Evolutionary conservation across 2,113 vertebrate species (phyloP).

Genomic region (Plectropomus leopardus): DNA sequence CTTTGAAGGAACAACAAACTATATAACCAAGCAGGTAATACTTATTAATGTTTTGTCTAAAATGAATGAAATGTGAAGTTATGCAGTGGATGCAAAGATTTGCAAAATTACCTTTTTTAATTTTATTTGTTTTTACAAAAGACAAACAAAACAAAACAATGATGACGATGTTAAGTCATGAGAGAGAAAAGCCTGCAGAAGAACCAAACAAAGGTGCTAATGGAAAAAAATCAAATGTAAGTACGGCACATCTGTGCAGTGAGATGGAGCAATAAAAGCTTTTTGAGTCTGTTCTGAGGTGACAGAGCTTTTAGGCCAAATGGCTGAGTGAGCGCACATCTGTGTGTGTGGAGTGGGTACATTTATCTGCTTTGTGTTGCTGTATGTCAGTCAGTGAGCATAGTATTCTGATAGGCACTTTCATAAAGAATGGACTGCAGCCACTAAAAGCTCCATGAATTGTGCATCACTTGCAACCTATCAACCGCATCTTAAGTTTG

Average conservation of each 20-base stretch:
- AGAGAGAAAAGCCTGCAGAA: not conserved
- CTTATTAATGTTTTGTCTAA: not conserved
- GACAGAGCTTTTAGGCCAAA: constrained; percentile 60
- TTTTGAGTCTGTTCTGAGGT: constrained; percentile 49
- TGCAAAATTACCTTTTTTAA: no score
- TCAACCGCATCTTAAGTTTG: no score
- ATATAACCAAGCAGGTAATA: no score
- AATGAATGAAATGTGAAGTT: not conserved
- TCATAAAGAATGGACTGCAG: no score
- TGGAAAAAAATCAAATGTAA: constrained; percentile 33
- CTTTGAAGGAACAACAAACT: no score
- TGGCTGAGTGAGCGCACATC: constrained; percentile 1
- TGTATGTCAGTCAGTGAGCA: not conserved
- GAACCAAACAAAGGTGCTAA: constrained; percentile 1
- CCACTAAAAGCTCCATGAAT: no score
- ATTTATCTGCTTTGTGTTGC: not conserved
- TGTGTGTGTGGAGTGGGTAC: not conserved
- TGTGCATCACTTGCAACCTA: no score
- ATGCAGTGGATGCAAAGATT: not conserved
- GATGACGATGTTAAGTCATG: not conserved
- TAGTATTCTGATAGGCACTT: not conserved
- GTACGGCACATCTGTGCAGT: constrained; percentile 61
- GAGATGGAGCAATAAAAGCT: constrained; percentile 63
- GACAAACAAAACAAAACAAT: not conserved
- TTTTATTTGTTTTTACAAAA: no score